Conservation (phyloP, 1,140 invertebrate genomes). For the Drosophila sp. region DNA sequence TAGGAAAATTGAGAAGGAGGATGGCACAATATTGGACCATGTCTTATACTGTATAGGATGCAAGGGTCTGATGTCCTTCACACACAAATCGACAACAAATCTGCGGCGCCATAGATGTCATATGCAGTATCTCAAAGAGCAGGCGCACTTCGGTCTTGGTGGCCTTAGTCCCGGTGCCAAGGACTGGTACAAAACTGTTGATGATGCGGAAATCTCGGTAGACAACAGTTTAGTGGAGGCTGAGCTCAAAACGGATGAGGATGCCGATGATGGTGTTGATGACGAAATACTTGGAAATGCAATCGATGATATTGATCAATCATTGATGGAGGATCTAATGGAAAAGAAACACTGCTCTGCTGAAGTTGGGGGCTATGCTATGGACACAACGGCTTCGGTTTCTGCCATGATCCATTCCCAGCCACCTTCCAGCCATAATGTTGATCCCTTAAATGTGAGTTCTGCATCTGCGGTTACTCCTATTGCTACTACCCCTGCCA, state of each 20-base stretch:
- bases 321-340: slow-evolving; percentile 34
- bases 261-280: slow-evolving; percentile 31
- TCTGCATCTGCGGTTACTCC: background rate
- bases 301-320: slow-evolving; percentile 1
- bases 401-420: too few relatives aligned
- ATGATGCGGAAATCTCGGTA: slow-evolving; percentile 34
- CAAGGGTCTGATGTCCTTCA: slow-evolving; percentile 60
- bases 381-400: background rate
- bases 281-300: too few relatives aligned
- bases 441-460: slow-evolving; percentile 9
- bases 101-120: slow-evolving; percentile 60
- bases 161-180: slow-evolving; percentile 10
- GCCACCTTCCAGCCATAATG: background rate
- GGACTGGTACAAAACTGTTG: slow-evolving; percentile 34
- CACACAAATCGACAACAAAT: slow-evolving; percentile 65
- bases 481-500: background rate
- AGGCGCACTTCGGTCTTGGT: slow-evolving; percentile 6
- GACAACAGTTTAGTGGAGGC: slow-evolving; percentile 23
- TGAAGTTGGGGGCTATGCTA: slow-evolving; percentile 39
- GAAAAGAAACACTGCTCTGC: slow-evolving; percentile 46
- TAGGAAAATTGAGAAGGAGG: slow-evolving; percentile 59
- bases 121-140: slow-evolving; percentile 59
- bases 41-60: slow-evolving; percentile 60
- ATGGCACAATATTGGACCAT: slow-evolving; percentile 56
- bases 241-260: slow-evolving; percentile 26